Conservation (phyloP, 2,888 invertebrate genomes). For the Congeria kusceri region DNA sequence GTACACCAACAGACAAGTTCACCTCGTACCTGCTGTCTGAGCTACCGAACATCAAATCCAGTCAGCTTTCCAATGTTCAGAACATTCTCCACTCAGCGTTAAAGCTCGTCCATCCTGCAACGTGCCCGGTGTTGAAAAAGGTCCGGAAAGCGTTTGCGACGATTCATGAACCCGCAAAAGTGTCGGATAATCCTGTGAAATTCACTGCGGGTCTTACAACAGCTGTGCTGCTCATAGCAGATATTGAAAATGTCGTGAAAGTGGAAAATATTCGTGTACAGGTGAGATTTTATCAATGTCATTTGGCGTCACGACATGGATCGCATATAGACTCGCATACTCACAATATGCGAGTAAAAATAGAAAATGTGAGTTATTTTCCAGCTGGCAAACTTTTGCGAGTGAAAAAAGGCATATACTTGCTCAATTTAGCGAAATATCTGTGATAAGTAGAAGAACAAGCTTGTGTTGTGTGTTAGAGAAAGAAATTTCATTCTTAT, state of each 20-base stretch:
- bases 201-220: constrained; percentile 97
- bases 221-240: constrained; percentile 94
- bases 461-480: no score
- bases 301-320: no score
- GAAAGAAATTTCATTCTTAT: no score
- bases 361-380: no score
- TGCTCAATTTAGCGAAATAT: no score
- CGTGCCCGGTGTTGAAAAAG: constrained; percentile 66
- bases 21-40: constrained; percentile 92
- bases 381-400: no score
- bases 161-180: constrained; percentile 93
- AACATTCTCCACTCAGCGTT: constrained; percentile 75
- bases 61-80: constrained; percentile 74
- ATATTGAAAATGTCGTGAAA: constrained; percentile 92
- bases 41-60: constrained; percentile 75
- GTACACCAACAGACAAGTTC: constrained; percentile 91
- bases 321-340: no score
- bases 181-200: constrained; percentile 93
- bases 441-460: no score
- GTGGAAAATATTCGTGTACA: constrained; percentile 92
- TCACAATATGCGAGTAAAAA: no score
- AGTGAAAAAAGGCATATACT: no score
- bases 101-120: constrained; percentile 68
- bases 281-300: constrained; percentile 87
- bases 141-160: constrained; percentile 84